These are phyloP conservation scores for Pagetopsis macropterus DNA, from an alignment of 2,797 vertebrate genomes.

Conservation along the genomic window DNA sequence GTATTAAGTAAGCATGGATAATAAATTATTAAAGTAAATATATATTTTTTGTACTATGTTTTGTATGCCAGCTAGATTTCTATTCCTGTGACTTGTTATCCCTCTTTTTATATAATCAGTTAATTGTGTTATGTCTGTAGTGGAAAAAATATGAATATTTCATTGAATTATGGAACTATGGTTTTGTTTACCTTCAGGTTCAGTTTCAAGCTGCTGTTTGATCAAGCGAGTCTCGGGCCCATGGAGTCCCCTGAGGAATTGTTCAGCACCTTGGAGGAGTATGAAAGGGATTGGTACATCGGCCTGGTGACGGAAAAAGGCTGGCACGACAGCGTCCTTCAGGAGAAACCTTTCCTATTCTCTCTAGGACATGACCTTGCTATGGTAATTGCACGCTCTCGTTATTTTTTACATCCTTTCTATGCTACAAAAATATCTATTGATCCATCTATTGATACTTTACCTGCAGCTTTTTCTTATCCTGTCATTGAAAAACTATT, in stretches of 20 bases:
- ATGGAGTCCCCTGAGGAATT: constrained; percentile 90
- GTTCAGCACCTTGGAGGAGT: constrained; percentile 90
- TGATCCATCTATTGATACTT: constrained; percentile 8
- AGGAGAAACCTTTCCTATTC: constrained; percentile 96
- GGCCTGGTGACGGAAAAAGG: constrained; percentile 92
- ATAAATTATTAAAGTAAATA: no score
- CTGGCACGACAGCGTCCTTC: constrained; percentile 93
- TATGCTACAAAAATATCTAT: background rate
- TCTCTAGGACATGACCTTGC: constrained; percentile 94
- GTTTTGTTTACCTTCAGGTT: constrained; percentile 82
- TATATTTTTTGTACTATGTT: no score
- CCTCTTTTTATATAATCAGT: no score
- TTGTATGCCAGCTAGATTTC: no score
- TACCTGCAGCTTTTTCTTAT: background rate
- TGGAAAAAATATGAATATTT: background rate
- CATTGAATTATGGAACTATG: background rate
- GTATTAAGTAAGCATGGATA: no score
- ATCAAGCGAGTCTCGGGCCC: constrained; percentile 94
- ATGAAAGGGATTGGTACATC: constrained; percentile 95
- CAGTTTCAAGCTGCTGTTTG: constrained; percentile 95
- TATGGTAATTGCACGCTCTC: constrained; percentile 86
- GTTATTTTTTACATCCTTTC: background rate
- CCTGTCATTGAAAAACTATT: background rate
- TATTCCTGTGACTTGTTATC: no score
- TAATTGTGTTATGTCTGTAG: no score